Evolutionary conservation across 2,113 vertebrate genomes (phyloP), one percentile per base, ranked within the genome.

Genomic region (Malurus cyaneus): DNA sequence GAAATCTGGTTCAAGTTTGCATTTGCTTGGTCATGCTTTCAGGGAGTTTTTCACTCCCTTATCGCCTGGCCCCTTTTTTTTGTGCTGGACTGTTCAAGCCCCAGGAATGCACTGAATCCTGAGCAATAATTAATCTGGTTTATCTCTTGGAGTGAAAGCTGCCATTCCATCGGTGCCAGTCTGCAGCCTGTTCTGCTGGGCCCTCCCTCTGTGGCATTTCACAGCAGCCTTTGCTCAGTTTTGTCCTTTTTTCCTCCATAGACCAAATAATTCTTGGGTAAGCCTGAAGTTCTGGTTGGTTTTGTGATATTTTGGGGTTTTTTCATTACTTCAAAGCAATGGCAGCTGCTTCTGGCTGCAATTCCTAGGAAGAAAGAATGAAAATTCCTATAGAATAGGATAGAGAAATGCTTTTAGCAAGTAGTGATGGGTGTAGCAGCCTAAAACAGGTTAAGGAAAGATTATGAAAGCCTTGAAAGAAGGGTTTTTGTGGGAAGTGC

Each of bases 1-100:
- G 47, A 95, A 93, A 87, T 28, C 61, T 7, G 72, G 34, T 36
- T 79, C 26, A 25, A 28, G 32, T 81, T 94, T 87, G 77, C 46
- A 86, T 71, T 77, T 6, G 6, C 41, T 56, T 90, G 42, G 92
- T 79, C 73, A 41, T 64, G 42, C 73, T 79, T 76, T 41, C 46
- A 84, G 87, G 47, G 85, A 92, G 19, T 61, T 84, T 95, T 91
- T 86, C 54, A 81, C 39, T 65, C 85, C 61, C 84, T 88, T 95
- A 80, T 95, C 86, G 14, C 53, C 60, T 29, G 61, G n/a, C 74
- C 54, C 46, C 12, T 0, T 47, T 49, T 44, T 47, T 62, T 60
- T 83, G 36, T 39, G 11, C 32, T 26, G 67, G 41, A 39, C 46
- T 88, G 24, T 23, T 83, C 5, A 34, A 70, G 36, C 39, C 29